Base-by-base conservation (phyloP, 2,797 vertebrate genomes). In the Premnoplex brunnescens region DNA sequence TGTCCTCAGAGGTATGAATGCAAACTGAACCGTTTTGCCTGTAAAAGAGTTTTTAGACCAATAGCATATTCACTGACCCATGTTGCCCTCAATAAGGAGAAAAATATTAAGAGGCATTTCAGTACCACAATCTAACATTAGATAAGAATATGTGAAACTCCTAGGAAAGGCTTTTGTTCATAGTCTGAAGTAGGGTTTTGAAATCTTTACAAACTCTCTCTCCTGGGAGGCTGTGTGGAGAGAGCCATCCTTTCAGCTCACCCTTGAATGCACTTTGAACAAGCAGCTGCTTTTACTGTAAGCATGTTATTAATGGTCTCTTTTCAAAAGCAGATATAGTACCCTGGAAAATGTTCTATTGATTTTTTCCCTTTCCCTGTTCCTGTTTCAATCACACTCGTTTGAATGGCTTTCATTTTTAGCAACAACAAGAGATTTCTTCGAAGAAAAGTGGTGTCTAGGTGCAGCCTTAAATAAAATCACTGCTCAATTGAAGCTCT, bases 371-470 rank as follows among this genome's bases (percentile, higher is more conserved):
- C 73, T 97, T 97, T 95, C 92, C 88, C 91, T 92, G 93, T 88
- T 96, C 96, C 96, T 96, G 96, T 98, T 98, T 97, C 97, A 97
- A 97, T 98, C 97, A 97, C 93, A 94, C 83, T 97, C 34, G 39
- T 98, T 97, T 98, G 97, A 98, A 98, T 98, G 93, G 93, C 95
- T 98, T 98, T 98, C 97, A 96, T 97, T 98, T 98, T 97, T 97
- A 97, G 95, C 96, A 98, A 96, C 97, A 97, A 96, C 93, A 97
- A 95, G 97, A 96, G 95, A 97, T 97, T 84, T 97, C 96, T 97
- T 97, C 21, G 30, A 96, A 96, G 94, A 97, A 97, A 97, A 97
- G 93, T 96, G 91, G 89, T 97, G 96, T 97, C 97, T 97, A 97
- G 93, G 88, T 97, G 90, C 88, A 96, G 77, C 75, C 89, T 98